Evolutionary conservation across 1,140 invertebrate genomes (phyloP).

Genomic region (Diabrotica virgifera): DNA sequence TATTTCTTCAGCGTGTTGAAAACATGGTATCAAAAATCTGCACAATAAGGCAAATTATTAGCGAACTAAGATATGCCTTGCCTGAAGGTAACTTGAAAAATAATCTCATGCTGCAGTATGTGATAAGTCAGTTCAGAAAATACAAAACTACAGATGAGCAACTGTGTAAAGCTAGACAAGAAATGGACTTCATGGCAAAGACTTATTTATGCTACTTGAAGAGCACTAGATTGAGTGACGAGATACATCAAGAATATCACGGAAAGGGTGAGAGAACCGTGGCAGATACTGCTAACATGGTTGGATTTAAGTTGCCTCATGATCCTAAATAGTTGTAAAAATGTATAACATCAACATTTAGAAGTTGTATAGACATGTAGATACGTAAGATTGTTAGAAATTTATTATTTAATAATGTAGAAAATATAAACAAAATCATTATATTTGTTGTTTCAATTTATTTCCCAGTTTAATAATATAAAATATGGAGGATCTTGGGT

Average conservation of each 20-base stretch:
- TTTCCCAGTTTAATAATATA: too few relatives aligned
- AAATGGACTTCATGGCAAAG: constrained; percentile 64
- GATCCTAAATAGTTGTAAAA: constrained; percentile 58
- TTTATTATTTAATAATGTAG: too few relatives aligned
- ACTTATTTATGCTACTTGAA: constrained; percentile 74
- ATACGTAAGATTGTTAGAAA: too few relatives aligned
- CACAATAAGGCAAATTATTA: constrained; percentile 57
- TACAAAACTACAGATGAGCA: constrained; percentile 75
- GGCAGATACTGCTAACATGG: constrained; percentile 74
- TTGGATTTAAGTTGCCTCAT: constrained; percentile 82
- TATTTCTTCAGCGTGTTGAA: constrained; percentile 6
- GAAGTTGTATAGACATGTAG: too few relatives aligned
- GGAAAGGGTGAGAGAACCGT: constrained; percentile 73
- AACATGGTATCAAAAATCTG: constrained; percentile 25
- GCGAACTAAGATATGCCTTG: constrained; percentile 57
- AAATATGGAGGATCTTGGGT: too few relatives aligned
- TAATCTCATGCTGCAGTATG: constrained; percentile 60
- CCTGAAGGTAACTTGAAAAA: constrained; percentile 54
- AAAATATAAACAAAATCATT: too few relatives aligned
- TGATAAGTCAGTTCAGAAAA: constrained; percentile 68
- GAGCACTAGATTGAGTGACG: constrained; percentile 62
- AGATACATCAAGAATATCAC: constrained; percentile 69
- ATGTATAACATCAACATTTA: too few relatives aligned
- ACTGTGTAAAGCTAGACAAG: constrained; percentile 74
- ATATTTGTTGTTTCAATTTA: too few relatives aligned